Conservation (phyloP, 2,888 invertebrate genomes). For the Philaethria dido region DNA sequence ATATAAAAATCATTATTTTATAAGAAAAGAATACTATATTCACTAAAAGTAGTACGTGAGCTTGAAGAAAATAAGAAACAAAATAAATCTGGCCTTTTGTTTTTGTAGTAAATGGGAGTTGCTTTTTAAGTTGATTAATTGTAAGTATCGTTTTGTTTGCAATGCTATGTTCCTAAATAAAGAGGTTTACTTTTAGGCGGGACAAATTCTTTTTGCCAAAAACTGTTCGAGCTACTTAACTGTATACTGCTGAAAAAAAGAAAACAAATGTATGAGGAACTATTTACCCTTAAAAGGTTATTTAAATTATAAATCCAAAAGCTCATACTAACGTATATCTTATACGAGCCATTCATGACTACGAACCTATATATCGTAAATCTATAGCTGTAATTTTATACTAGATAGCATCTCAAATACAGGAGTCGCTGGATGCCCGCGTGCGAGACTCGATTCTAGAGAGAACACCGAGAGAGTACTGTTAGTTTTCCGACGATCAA, state of each 20-base stretch:
- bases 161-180: background rate
- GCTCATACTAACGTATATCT: background rate
- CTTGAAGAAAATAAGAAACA: background rate
- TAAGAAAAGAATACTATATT: background rate
- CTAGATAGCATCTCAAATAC: too few relatives aligned
- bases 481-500: too few relatives aligned
- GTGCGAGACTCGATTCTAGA: too few relatives aligned
- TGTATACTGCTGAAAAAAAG: background rate
- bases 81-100: background rate
- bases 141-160: background rate
- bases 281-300: too few relatives aligned
- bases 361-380: background rate
- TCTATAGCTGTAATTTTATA: too few relatives aligned
- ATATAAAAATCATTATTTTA: background rate
- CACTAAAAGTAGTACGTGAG: background rate
- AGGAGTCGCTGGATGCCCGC: too few relatives aligned
- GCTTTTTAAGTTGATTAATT: constrained; percentile 10
- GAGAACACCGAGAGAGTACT: too few relatives aligned
- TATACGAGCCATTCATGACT: background rate
- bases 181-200: background rate
- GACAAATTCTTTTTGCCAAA: background rate
- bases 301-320: too few relatives aligned
- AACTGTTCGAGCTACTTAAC: background rate
- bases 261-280: background rate
- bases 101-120: constrained; percentile 5